Conservation (phyloP, 35 echinoderm and acorn worm genomes). For the Apostichopus parvimensis region DNA sequence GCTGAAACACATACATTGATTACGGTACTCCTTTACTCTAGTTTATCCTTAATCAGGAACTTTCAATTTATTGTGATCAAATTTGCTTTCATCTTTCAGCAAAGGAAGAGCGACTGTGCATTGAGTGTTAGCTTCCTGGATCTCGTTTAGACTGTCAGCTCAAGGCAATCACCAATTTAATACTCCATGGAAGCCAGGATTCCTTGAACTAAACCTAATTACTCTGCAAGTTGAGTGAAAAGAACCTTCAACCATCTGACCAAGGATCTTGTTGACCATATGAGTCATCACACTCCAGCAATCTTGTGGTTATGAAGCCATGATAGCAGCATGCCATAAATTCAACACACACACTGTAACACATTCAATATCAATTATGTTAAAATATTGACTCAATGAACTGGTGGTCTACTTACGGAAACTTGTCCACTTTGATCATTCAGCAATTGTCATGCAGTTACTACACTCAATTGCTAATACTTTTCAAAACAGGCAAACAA, state of each 20-base stretch:
- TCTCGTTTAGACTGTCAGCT: background rate
- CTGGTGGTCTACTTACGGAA: too few relatives aligned
- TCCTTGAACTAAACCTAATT: background rate
- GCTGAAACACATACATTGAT: too few relatives aligned
- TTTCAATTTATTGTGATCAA: background rate
- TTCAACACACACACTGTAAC: too few relatives aligned
- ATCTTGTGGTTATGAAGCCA: too few relatives aligned
- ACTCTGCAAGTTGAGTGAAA: background rate
- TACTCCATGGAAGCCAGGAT: background rate
- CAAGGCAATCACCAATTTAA: background rate
- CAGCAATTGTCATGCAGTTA: too few relatives aligned
- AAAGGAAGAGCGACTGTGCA: background rate
- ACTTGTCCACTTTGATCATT: too few relatives aligned
- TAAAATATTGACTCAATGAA: too few relatives aligned
- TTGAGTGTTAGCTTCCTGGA: background rate
- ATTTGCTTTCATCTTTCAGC: background rate
- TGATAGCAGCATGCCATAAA: too few relatives aligned
- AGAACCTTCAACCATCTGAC: background rate
- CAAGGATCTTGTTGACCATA: background rate
- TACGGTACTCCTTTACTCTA: background rate
- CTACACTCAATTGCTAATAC: too few relatives aligned
- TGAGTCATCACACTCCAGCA: background rate
- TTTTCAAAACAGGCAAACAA: too few relatives aligned
- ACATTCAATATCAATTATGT: too few relatives aligned
- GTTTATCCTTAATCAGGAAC: background rate